phyloP scores from a whole-genome alignment of 2,888 invertebrate genomes.

The Andrena fulva region DNA sequence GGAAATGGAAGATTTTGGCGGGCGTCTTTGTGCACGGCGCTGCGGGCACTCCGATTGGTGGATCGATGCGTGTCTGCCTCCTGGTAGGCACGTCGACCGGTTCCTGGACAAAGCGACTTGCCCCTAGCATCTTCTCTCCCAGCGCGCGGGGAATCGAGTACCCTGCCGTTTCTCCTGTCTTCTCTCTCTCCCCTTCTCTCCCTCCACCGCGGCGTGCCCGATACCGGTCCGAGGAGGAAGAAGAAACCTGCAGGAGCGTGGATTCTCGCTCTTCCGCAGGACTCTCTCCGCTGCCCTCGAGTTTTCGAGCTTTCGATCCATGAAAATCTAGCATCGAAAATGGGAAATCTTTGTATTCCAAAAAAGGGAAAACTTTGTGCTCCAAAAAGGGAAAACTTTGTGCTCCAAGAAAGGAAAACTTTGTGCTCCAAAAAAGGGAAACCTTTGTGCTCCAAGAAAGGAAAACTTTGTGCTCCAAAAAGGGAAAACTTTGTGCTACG shows the following conservation, averaged over 20 bases:
- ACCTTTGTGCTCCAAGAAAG: background rate
- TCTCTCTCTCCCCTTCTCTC: slow-evolving; percentile 16
- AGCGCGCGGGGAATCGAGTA: slow-evolving; percentile 70
- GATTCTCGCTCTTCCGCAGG: slow-evolving; percentile 25
- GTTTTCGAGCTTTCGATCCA: background rate
- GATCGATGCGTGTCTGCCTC: slow-evolving; percentile 73
- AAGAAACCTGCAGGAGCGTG: slow-evolving; percentile 55
- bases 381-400: background rate
- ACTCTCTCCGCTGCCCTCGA: background rate
- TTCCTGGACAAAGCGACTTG: slow-evolving; percentile 75
- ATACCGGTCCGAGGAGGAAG: slow-evolving; percentile 58
- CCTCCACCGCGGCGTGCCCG: slow-evolving; percentile 5
- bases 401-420: too few species aligned
- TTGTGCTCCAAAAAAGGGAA: background rate
- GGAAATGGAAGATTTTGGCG: slow-evolving; percentile 25
- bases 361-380: background rate
- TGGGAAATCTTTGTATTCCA: background rate
- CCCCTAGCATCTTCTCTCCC: slow-evolving; percentile 67
- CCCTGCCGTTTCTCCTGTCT: slow-evolving; percentile 65
- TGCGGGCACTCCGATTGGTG: slow-evolving; percentile 62
- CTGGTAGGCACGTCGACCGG: slow-evolving; percentile 75
- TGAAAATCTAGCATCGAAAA: background rate
- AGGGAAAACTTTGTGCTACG: too few species aligned
- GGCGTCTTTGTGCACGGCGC: slow-evolving; percentile 34
- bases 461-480: background rate